These are phyloP conservation scores for Gavialis gangeticus DNA, from an alignment of 2,113 vertebrate genomes.

Conservation along the genomic window DNA sequence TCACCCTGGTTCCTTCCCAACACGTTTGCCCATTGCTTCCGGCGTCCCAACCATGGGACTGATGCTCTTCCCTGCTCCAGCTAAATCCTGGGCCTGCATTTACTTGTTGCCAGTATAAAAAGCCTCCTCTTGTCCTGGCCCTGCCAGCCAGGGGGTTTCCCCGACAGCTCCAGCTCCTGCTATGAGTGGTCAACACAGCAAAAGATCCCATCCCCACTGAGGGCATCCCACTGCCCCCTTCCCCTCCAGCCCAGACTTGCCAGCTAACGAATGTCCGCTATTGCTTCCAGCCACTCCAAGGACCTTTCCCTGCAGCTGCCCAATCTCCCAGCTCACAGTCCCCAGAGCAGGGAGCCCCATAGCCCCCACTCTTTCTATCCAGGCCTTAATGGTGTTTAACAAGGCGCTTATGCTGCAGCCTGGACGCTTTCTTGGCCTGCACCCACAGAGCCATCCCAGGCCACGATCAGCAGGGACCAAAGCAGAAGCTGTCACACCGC, in stretches of 20 bases:
- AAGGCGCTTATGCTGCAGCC: no score
- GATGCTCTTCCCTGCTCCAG: conserved; percentile 48
- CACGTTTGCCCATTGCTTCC: background rate
- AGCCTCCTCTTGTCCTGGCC: conserved; percentile 3
- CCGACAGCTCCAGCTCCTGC: conserved; percentile 65
- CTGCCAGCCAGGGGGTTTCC: conserved; percentile 35
- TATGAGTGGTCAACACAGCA: conserved; percentile 71
- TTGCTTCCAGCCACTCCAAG: no score
- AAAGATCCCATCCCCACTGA: conserved; percentile 73
- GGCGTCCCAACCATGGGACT: conserved; percentile 21
- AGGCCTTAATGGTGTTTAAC: no score
- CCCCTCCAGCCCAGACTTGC: background rate
- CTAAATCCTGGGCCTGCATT: conserved; percentile 12
- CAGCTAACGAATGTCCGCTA: background rate
- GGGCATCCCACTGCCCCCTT: conserved; percentile 65
- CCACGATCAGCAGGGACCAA: no score
- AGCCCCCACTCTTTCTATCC: no score
- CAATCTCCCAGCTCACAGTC: no score
- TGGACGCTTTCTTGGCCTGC: no score
- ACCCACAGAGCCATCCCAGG: no score
- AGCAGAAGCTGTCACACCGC: no score
- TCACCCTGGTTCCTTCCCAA: background rate
- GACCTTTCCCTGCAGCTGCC: no score
- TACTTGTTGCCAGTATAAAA: background rate
- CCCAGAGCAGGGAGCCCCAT: no score